phyloP scores from a whole-genome alignment of 2,888 invertebrate species.

The Bibio marci region DNA sequence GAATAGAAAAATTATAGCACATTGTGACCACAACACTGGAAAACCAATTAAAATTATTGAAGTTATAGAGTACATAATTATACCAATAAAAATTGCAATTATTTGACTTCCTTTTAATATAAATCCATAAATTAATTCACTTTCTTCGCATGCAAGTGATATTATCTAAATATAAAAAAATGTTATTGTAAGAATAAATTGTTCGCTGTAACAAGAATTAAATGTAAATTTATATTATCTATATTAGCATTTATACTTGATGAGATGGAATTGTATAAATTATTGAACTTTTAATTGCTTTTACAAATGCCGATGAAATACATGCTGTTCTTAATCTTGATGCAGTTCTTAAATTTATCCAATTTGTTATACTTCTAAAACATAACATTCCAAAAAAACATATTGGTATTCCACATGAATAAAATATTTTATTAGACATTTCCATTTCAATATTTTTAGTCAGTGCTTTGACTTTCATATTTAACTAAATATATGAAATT shows the following conservation, averaged over 20 bases:
- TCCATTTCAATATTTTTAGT: neutral
- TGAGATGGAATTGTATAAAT: constrained; percentile 6
- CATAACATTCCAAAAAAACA: constrained; percentile 4
- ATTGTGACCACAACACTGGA: constrained; percentile 7
- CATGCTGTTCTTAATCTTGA: constrained; percentile 6
- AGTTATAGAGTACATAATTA: constrained; percentile 3
- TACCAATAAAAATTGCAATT: constrained; percentile 4
- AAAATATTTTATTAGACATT: neutral
- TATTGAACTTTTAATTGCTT: constrained; percentile 8
- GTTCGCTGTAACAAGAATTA: too few relatives aligned
- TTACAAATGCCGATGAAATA: constrained; percentile 7
- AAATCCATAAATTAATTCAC: constrained; percentile 5
- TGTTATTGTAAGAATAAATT: neutral
- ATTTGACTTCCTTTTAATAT: constrained; percentile 6
- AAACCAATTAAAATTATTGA: constrained; percentile 2
- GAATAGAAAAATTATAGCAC: constrained; percentile 6
- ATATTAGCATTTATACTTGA: constrained; percentile 4
- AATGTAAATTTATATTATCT: too few relatives aligned
- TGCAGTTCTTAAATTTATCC: constrained; percentile 9
- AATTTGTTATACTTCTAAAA: constrained; percentile 5
- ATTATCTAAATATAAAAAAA: neutral
- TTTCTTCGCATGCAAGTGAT: constrained; percentile 5
- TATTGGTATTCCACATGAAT: neutral
- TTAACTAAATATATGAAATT: too few relatives aligned
- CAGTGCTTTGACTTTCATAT: too few relatives aligned